Conservation (phyloP, 2,888 invertebrate species). For the Conops quadrifasciatus region DNA sequence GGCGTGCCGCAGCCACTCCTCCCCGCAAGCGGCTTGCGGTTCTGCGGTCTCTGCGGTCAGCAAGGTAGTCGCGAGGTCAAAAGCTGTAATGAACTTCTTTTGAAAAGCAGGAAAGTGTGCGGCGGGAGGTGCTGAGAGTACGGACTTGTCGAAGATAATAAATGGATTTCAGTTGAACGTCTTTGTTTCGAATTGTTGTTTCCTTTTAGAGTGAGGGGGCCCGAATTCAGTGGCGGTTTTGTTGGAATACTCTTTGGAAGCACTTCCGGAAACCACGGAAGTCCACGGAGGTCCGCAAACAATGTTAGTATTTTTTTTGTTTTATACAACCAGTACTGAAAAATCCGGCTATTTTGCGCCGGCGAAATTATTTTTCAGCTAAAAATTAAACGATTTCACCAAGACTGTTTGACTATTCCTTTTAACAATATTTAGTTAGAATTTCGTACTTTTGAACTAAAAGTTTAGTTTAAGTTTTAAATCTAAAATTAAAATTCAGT, state of each 20-base stretch:
- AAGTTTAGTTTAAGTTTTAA: too few relatives aligned
- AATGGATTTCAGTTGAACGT: constrained; percentile 24
- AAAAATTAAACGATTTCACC: too few relatives aligned
- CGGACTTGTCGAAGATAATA: constrained; percentile 5
- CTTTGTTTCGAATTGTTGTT: constrained; percentile 17
- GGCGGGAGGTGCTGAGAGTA: neutral
- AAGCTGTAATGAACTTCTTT: neutral
- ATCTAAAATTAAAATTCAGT: too few relatives aligned
- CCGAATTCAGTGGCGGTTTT: neutral
- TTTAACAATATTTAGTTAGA: too few relatives aligned
- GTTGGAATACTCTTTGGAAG: neutral
- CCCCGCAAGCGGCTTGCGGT: constrained; percentile 24
- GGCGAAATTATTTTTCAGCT: too few relatives aligned
- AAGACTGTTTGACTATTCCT: too few relatives aligned
- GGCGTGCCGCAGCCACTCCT: constrained; percentile 1
- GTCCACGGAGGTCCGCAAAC: neutral
- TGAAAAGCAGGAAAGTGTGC: neutral
- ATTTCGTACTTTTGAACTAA: too few relatives aligned
- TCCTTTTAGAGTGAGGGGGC: neutral
- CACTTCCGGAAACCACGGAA: neutral
- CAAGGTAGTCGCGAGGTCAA: constrained; percentile 3
- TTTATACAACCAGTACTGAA: too few relatives aligned
- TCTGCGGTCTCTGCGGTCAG: constrained; percentile 5
- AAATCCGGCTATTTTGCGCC: too few relatives aligned
- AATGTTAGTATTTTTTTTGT: too few relatives aligned